phyloP scores from a whole-genome alignment of 2,888 invertebrate species.

The Machimus atricapillus region DNA sequence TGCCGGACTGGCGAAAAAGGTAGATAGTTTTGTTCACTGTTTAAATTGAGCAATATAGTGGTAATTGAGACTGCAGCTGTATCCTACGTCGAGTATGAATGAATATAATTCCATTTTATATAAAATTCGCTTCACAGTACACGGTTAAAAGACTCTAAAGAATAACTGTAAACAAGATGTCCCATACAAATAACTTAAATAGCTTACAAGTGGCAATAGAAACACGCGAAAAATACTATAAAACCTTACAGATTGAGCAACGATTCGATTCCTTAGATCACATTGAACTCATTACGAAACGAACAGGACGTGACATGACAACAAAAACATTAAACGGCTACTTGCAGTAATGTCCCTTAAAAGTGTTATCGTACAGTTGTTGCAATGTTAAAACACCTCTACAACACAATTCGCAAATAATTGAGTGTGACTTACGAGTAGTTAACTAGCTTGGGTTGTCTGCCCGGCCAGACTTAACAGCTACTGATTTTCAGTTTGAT shows the following conservation, averaged over 20 bases:
- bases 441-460: not conserved
- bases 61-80: constrained; percentile 33
- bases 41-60: constrained; percentile 36
- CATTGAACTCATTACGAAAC: constrained; percentile 8
- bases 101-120: constrained; percentile 22
- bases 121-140: constrained; percentile 19
- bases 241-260: constrained; percentile 17
- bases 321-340: not conserved
- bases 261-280: constrained; percentile 7
- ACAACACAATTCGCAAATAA: not conserved
- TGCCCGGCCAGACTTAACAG: not conserved
- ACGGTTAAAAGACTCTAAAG: constrained; percentile 18
- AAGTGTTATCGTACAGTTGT: not conserved
- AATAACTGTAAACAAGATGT: not conserved
- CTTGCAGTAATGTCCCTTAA: not conserved
- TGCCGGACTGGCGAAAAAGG: constrained; percentile 9
- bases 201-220: constrained; percentile 6
- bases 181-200: constrained; percentile 15
- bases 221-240: not conserved
- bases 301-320: not conserved
- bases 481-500: not conserved
- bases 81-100: constrained; percentile 27
- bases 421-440: constrained; percentile 1
- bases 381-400: not conserved
- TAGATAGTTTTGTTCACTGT: constrained; percentile 30